Evolutionary conservation across 2,113 vertebrate species (phyloP), one percentile per base, ranked within the genome.

Genomic region (Chionodraco myersi): DNA sequence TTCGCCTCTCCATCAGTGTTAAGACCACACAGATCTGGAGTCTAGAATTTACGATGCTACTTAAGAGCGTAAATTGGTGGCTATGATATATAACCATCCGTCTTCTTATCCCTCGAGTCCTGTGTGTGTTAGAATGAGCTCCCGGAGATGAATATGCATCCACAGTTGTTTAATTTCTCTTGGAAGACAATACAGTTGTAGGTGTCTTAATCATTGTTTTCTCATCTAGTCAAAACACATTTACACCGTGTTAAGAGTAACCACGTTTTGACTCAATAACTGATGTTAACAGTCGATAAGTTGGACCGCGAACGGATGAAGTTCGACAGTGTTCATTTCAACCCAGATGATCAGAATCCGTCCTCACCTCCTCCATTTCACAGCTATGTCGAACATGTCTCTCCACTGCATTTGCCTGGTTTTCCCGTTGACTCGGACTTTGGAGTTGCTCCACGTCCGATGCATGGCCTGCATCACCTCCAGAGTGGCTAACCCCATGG

Each of bases 391-490:
- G 72, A 99, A 99, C 98, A 99, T 98, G 93, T 99, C 98, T 86
- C 97, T 96, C 98, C 98, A 99, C 89, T 98, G 97, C 96, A 99
- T 97, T 85, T 97, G 94, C 71, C 97, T 94, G 4, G 97, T 98
- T 72, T 97, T 99, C 51, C 98, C 98, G 34, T 97, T 97, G 87
- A 99, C 96, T 47, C 98, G 96, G 36, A 99, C 97, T 93, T 99
- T 99, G 0, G 97, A 97, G 91, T 97, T 99, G 79, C 96, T 96
- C 98, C 98, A 99, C 0, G 98, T 99, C 2, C 96, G 91, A 73
- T 97, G 97, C 79, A 99, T 96, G 10, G 97, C 97, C 77, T 99
- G 98, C 98, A 99, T 99, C 78, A 99, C 97, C 86, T 99, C 98
- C 57, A 99, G 88, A 0, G 97, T 96, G 0, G 98, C 98, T 90